phyloP scores from a whole-genome alignment of 2,888 invertebrate species.

The Apamea epomidion region DNA sequence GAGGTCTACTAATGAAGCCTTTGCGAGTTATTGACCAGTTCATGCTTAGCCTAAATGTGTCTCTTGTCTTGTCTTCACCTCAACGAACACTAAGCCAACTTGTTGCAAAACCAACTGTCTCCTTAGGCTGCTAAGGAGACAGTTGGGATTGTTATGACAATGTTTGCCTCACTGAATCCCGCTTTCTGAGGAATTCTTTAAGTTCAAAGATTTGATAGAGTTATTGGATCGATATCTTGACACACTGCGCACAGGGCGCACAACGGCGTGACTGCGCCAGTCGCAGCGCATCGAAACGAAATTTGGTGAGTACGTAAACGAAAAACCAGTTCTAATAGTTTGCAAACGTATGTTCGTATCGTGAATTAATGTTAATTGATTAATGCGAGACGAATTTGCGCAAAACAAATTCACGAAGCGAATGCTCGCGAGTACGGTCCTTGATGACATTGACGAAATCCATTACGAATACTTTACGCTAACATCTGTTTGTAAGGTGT shows the following conservation, averaged over 20 bases:
- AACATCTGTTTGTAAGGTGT: background rate
- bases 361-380: background rate
- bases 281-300: background rate
- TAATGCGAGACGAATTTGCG: background rate
- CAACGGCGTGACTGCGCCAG: background rate
- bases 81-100: background rate
- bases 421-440: background rate
- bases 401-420: background rate
- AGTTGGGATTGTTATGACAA: background rate
- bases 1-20: background rate
- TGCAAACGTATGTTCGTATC: background rate
- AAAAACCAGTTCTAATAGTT: background rate
- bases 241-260: background rate
- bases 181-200: too few species aligned
- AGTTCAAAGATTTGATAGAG: background rate
- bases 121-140: too few species aligned
- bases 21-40: background rate
- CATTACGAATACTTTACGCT: constrained; percentile 3
- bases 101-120: background rate
- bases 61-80: background rate
- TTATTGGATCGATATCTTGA: background rate
- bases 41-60: background rate
- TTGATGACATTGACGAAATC: background rate
- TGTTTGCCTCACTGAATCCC: too few species aligned
- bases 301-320: background rate